Base-by-base conservation (phyloP, 2,888 invertebrate species). In the Dexiosoma caninum region DNA sequence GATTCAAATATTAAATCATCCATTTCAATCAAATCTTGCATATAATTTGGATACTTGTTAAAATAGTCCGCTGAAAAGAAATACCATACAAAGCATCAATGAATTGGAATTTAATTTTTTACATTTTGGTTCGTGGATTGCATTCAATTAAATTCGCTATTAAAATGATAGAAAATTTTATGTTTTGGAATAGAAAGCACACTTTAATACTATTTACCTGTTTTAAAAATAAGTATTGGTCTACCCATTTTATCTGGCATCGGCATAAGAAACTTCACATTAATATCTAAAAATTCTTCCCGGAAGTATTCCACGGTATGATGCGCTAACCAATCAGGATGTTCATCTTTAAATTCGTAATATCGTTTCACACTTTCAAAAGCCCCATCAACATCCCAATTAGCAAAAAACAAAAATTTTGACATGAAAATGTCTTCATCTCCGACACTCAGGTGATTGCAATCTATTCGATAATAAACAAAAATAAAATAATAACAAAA, bases 1-100 rank as follows among this genome's bases (percentile, higher is more conserved):
- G 89, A 87, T 77, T 89, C 89, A 77, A 89, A 87, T 51, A 89
- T 85, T 35, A 89, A 84, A 83, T 89, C 89, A 82, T 89, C 89
- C 82, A 89, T 88, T 84, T 89, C 89, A 35, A 88, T 84, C 6
- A 87, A 84, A 70, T 88, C 86, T 55, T 86, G 83, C 27, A 89
- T 82, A 64, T 86, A 89, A 67, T 88, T 86, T 0, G 88, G 87
- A 51, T 86, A 88, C 59, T 85, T 84, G n/a, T 87, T 85, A 40
- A 89, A 89, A 3, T 84, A 87, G 75, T 89, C 89, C 32, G 88
- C 88, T 80, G 16, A 16, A 70, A 74, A 32, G 49, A 21, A n/a
- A 37, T 23, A 21, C 12, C n/a, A n/a, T n/a, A n/a, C n/a, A n/a
- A n/a, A n/a, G n/a, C n/a, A n/a, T n/a, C n/a, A n/a, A n/a, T n/a